phyloP scores from a whole-genome alignment of 1,140 invertebrate genomes.

The Drosophila pallidifrons region DNA sequence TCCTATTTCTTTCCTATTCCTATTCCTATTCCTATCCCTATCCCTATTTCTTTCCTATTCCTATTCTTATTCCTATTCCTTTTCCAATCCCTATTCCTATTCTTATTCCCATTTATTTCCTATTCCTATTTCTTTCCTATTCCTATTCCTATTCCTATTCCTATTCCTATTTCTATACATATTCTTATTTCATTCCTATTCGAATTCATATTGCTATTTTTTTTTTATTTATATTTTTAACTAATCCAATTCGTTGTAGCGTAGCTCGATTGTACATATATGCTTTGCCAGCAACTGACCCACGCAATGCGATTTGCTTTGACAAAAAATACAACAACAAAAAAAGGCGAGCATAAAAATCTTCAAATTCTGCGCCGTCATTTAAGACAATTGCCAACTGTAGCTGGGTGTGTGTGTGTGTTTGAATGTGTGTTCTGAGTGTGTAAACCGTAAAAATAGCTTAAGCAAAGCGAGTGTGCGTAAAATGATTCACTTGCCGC shows the following conservation, averaged over 20 bases:
- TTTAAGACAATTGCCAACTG: constrained; percentile 33
- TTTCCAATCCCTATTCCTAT: too few relatives aligned
- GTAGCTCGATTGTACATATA: neutral
- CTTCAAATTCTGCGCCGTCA: constrained; percentile 31
- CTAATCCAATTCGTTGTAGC: neutral
- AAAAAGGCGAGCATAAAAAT: constrained; percentile 1
- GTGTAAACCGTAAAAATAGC: constrained; percentile 18
- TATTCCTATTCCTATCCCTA: too few relatives aligned
- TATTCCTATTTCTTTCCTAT: too few relatives aligned
- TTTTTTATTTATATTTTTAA: neutral
- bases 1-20: too few relatives aligned
- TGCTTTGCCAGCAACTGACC: constrained; percentile 4
- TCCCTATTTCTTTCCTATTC: too few relatives aligned
- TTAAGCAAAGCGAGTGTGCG: neutral
- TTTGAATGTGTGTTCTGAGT: neutral
- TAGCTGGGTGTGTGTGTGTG: neutral
- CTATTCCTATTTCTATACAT: too few relatives aligned
- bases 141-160: too few relatives aligned
- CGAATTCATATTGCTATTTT: too few relatives aligned
- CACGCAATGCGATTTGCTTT: constrained; percentile 23
- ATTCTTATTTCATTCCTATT: too few relatives aligned
- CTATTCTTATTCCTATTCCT: too few relatives aligned
- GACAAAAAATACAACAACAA: constrained; percentile 13
- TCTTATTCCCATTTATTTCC: too few relatives aligned
- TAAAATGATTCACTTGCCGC: neutral